Evolutionary conservation across 2,888 invertebrate species (phyloP).

Genomic region (Drosophila barbarae): DNA sequence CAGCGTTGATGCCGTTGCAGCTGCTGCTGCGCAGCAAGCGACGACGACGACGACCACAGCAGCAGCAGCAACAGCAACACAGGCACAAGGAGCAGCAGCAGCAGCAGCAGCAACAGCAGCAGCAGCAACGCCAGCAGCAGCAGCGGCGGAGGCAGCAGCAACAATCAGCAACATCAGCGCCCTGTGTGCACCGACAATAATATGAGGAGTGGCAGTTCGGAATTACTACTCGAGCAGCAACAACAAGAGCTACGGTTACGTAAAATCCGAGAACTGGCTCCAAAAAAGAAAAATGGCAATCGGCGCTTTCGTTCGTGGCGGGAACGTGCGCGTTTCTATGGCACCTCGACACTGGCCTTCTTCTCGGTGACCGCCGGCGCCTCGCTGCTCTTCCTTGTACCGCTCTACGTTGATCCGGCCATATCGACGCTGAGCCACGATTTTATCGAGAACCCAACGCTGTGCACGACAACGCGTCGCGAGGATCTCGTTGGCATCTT

Average conservation of each 20-base stretch:
- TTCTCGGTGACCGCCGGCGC: conserved; percentile 87
- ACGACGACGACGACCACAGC: conserved; percentile 43
- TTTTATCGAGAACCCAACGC: conserved; percentile 90
- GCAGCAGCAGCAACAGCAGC: conserved; percentile 39
- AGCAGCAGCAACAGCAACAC: conserved; percentile 51
- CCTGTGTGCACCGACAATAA: conserved; percentile 80
- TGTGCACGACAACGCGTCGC: conserved; percentile 90
- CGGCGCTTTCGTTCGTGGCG: conserved; percentile 82
- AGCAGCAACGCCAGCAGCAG: conserved; percentile 39
- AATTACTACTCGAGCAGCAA: conserved; percentile 88
- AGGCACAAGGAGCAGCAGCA: conserved; percentile 49
- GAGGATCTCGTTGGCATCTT: conserved; percentile 91
- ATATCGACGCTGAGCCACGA: conserved; percentile 93
- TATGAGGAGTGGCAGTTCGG: conserved; percentile 89
- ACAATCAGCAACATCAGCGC: conserved; percentile 73
- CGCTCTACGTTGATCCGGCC: conserved; percentile 90
- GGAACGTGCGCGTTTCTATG: conserved; percentile 86
- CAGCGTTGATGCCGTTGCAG: conserved; percentile 46
- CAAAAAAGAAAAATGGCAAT: conserved; percentile 81
- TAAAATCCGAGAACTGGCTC: conserved; percentile 83
- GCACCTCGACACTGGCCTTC: conserved; percentile 85
- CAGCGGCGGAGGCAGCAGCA: conserved; percentile 58
- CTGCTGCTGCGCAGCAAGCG: conserved; percentile 50
- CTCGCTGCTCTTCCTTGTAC: conserved; percentile 86
- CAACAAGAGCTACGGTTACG: conserved; percentile 85